Base-by-base conservation (phyloP, 2,113 vertebrate genomes). In the Clupea harengus region DNA sequence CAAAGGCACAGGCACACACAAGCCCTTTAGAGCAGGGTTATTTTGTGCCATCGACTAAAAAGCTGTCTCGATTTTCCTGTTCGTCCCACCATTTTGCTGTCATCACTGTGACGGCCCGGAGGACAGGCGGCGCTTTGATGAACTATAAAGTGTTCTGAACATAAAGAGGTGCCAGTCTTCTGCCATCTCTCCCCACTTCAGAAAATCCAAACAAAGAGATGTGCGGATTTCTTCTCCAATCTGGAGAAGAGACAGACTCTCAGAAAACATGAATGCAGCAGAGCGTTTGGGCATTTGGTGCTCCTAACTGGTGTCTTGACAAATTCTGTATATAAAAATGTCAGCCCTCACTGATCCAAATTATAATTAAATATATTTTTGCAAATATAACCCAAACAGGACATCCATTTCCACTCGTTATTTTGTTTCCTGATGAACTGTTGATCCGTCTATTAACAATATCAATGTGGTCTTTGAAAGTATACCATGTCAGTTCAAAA, bases 1-100 rank as follows among this genome's bases (percentile, higher is more conserved):
- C 82, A 83, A 9, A 28, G 47, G 54, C 9, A 52, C 22, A 67
- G 18, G 20, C n/a, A 82, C 46, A 82, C 46, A 52, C 46, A 50
- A 82, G 50, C 39, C 82, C 50, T 28, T 83, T 82, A 87, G 44
- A 20, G 75, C 17, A 6, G 82, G 87, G 18, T 83, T 7, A 0
- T 87, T 75, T 75, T 75, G 25, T 67, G 9, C 64, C n/a, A 9
- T 6, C 64, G 10, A 72, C 39, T 8, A 81, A 85, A 54, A 46
- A 15, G 81, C 85, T 87, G 87, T 83, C 88, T 89, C 72, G 84
- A 80, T 67, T 86, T 89, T 86, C 89, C 84, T 54, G 54, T 82
- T 84, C 85, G 85, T 82, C 52, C 92, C 91, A 75, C 67, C 67
- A 39, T 75, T 75, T 75, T 75, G 67, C 67, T 75, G 67, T 75